Evolutionary conservation across 2,888 invertebrate genomes (phyloP).

Genomic region (Tenthredo mesomela): DNA sequence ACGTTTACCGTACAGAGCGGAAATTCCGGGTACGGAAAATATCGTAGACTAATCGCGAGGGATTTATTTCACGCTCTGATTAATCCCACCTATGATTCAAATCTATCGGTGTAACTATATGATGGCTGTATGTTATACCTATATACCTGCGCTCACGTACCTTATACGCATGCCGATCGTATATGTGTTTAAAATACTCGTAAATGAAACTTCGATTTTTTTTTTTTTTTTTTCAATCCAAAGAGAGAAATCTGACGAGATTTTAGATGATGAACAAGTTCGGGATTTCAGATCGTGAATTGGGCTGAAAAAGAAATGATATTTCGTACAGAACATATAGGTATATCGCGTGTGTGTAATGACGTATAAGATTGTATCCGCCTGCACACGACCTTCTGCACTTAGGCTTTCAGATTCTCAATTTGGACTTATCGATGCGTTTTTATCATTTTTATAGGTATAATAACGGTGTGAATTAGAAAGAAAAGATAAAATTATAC

Average conservation of each 20-base stretch:
- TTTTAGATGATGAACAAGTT: neutral
- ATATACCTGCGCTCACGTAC: neutral
- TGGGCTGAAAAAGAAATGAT: neutral
- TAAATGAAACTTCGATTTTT: neutral
- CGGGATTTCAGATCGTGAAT: neutral
- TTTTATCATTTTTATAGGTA: too few relatives aligned
- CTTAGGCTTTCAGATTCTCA: too few relatives aligned
- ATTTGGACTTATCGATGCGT: too few relatives aligned
- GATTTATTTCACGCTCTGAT: constrained; percentile 14
- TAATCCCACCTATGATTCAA: constrained; percentile 6
- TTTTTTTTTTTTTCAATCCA: neutral
- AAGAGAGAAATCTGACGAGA: neutral
- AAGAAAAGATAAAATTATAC: neutral
- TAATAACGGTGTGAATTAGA: too few relatives aligned
- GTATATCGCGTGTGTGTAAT: too few relatives aligned
- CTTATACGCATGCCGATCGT: neutral
- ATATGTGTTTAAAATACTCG: neutral
- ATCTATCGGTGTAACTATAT: neutral
- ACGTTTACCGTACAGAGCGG: neutral
- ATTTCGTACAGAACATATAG: neutral
- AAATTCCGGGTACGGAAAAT: neutral
- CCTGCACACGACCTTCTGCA: too few relatives aligned
- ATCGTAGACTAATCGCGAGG: constrained; percentile 2
- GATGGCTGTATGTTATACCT: neutral
- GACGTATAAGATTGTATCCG: too few relatives aligned